Base-by-base conservation (phyloP, 2,113 vertebrate species). In the Microcebus griseorufus region DNA sequence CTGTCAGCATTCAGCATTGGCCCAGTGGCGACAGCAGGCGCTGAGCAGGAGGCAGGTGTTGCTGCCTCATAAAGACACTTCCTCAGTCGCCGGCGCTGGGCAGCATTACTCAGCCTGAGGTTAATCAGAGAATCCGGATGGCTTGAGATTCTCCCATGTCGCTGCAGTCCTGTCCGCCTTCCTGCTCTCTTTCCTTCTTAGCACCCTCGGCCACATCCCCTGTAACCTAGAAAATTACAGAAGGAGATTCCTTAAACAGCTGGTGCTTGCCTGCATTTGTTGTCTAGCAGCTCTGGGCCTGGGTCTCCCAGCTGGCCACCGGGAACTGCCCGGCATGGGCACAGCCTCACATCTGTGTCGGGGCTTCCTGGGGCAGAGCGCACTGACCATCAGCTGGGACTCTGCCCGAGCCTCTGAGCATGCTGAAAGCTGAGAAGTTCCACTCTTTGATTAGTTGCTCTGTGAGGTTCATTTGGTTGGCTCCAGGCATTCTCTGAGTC, bases 31-130 rank as follows among this genome's bases (percentile, higher is more conserved):
- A 67, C 6, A 75, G 51, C 13, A 70, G 80, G 23, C 22, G 1
- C 25, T 55, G 37, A 73, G 51, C 58, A 62, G 70, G 79, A 95
- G 82, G 94, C 37, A 89, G 80, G 39, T 45, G 55, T 53, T 2
- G 23, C 42, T 76, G 69, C 22, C 73, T 86, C 20, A 8, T 60
- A 32, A 25, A 90, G 11, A 39, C 16, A 17, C 27, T 45, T 89
- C 89, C 62, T 58, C 58, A 11, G 37, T 42, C 53, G 45, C 86
- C 58, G 32, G 48, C 87, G 79, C 83, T 62, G 69, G 58, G 29
- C 72, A 45, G 51, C 17, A 1, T 37, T 62, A 25, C 12, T 65
- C 37, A 69, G 4, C 12, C 51, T 45, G 80, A 83, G 85, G 80
- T 80, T 53, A 37, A 65, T 76, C 88, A 67, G 58, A 85, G 34